These are phyloP conservation scores for Drosophila watanabei DNA, from an alignment of 1,140 invertebrate genomes.

Conservation along the genomic window DNA sequence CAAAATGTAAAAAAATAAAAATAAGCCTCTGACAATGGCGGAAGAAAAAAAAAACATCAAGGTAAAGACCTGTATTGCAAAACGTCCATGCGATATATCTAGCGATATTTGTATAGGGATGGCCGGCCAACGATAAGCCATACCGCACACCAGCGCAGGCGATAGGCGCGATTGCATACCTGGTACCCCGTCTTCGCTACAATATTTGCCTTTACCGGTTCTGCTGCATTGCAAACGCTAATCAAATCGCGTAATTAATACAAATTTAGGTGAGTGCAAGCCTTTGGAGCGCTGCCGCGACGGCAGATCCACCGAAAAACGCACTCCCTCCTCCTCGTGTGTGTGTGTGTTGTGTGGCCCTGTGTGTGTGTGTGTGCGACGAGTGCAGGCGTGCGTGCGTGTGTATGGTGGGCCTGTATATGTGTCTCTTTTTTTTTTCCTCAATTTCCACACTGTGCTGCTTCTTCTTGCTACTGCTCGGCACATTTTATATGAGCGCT, in stretches of 20 bases:
- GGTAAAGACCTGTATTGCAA: not conserved
- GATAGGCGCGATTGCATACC: slow-evolving; percentile 46
- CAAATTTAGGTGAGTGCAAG: slow-evolving; percentile 46
- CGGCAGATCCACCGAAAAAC: slow-evolving; percentile 10
- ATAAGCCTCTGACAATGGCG: not conserved
- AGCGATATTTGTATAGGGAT: not conserved
- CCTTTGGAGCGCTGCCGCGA: slow-evolving; percentile 2
- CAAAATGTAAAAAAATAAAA: not conserved
- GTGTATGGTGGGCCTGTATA: slow-evolving; percentile 37
- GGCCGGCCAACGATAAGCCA: not conserved
- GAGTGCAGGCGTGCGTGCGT: slow-evolving; percentile 18
- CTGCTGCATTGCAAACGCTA: slow-evolving; percentile 43
- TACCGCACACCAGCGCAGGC: slow-evolving; percentile 10
- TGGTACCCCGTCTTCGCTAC: slow-evolving; percentile 41
- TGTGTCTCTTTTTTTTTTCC: slow-evolving; percentile 77
- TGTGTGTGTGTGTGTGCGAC: slow-evolving; percentile 1
- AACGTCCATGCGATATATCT: not conserved
- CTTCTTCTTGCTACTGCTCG: slow-evolving; percentile 74
- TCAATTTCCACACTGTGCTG: slow-evolving; percentile 74
- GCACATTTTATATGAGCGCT: slow-evolving; percentile 79
- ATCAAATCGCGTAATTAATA: slow-evolving; percentile 49
- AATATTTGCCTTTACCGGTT: slow-evolving; percentile 60
- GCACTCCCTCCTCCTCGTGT: slow-evolving; percentile 8
- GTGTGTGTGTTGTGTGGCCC: slow-evolving; percentile 20
- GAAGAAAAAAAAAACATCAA: not conserved